Base-by-base conservation (phyloP, 1,140 invertebrate species). In the Teleopsis dalmanni region DNA sequence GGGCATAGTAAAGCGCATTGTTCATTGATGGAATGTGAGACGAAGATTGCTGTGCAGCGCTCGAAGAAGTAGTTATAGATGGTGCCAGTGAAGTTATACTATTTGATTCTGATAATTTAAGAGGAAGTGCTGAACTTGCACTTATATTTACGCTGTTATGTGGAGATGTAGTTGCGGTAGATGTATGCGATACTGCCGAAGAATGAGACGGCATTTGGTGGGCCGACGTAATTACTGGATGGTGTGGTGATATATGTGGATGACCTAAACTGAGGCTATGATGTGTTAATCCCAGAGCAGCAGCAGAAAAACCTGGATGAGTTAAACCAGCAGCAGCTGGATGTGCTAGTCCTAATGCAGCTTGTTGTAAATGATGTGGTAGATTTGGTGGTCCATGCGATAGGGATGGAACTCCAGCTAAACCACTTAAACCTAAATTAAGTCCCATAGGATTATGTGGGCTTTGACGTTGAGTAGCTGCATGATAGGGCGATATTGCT, bases 181-280 rank as follows among this genome's bases (percentile, higher is more conserved):
- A 35, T 11, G 48, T 50, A n/a, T 25, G 21, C 6, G 36, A 14
- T 55, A 46, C 38, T 35, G 53, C 40, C 44, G 19, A 38, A 4
- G 60, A 55, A 19, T 66, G 64, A 31, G 61, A 58, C 38, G 60
- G 57, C 48, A 65, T 35, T 47, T 65, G 65, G 26, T 65, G 62
- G 31, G 52, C 58, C 38, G 56, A 47, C 18, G 51, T 46, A 27
- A 53, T 53, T 37, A 52, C 47, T 10, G 65, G 55, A 48, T 68
- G 65, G 29, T 68, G 65, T 14, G 65, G 65, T 31, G 65, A 69
- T 23, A 69, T 65, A 35, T 69, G 65, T n/a, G 65, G 57, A 54
- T 69, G 65, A 11, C 59, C 60, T 38, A 69, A 38, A 54, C 65
- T 69, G 31, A 69, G 50, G 36, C 65, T 62, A 38, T 69, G 65